phyloP scores from a whole-genome alignment of 37 sponge, comb jelly and placozoan species.

The Aphrocallistes beatrix region DNA sequence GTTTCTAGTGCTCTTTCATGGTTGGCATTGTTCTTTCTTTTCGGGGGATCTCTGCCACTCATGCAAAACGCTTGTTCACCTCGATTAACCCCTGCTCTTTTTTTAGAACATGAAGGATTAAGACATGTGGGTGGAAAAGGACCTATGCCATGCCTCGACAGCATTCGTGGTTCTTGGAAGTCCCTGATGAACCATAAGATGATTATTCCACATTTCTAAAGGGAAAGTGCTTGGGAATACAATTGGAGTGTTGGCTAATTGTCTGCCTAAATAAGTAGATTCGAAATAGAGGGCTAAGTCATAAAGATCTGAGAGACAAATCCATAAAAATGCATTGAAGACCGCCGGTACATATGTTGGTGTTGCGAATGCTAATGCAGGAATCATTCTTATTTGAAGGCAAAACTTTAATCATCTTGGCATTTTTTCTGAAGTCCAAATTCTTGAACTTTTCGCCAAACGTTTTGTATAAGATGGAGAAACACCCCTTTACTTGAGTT shows the following conservation, averaged over 20 bases:
- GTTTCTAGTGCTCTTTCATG: background rate
- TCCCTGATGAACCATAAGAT: background rate
- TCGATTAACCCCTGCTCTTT: background rate
- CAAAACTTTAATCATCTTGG: background rate
- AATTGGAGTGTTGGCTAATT: background rate
- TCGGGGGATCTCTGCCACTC: background rate
- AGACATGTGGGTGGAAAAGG: background rate
- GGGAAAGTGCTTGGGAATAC: background rate
- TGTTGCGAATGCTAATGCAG: background rate
- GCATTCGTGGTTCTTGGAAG: background rate
- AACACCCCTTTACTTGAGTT: background rate
- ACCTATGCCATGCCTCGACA: background rate
- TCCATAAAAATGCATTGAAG: background rate
- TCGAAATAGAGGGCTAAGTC: conserved; percentile 7
- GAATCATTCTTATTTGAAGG: background rate
- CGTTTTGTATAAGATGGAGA: background rate
- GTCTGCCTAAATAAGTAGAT: background rate
- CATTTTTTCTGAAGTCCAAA: background rate
- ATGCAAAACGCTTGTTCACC: background rate
- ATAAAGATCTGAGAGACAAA: background rate
- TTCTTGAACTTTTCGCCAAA: background rate
- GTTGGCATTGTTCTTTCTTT: background rate
- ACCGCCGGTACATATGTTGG: background rate
- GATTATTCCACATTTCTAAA: background rate
- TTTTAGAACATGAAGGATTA: background rate